A percentile compares a stretch with the other conserved stretches of the same genome.
Evolutionary conservation across 2,797 vertebrate genomes (phyloP).

Genomic region (Erethizon dorsatum): DNA sequence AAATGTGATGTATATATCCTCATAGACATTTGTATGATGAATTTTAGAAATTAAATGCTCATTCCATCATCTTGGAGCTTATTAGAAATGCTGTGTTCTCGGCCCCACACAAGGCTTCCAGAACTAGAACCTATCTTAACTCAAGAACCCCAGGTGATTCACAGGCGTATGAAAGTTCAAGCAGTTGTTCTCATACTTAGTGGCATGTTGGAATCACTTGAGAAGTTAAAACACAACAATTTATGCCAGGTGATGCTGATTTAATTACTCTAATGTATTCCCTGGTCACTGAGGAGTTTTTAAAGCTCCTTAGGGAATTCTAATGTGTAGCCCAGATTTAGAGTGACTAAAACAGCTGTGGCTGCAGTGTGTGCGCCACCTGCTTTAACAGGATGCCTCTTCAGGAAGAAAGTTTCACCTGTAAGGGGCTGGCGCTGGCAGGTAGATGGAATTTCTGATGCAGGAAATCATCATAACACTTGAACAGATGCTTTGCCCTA

Average conservation of each 20-base stretch:
- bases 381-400: not conserved
- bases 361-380: not conserved
- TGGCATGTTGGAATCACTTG: not conserved
- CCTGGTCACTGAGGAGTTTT: not conserved
- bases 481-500: not conserved
- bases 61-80: not conserved
- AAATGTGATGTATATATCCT: not conserved
- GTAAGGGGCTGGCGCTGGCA: not conserved
- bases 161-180: not conserved
- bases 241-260: not conserved
- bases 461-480: constrained; percentile 3
- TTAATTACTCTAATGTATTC: constrained; percentile 5
- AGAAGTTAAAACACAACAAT: not conserved
- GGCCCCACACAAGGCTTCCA: not conserved
- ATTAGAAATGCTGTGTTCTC: not conserved
- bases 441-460: not conserved
- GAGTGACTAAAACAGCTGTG: not conserved
- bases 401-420: not conserved
- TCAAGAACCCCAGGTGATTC: not conserved
- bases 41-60: not conserved
- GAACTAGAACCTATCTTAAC: not conserved
- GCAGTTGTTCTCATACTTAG: not conserved
- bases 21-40: not conserved
- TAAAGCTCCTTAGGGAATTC: not conserved
- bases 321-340: not conserved